phyloP scores from a whole-genome alignment of 1,140 invertebrate genomes.

The Saccostrea echinata region DNA sequence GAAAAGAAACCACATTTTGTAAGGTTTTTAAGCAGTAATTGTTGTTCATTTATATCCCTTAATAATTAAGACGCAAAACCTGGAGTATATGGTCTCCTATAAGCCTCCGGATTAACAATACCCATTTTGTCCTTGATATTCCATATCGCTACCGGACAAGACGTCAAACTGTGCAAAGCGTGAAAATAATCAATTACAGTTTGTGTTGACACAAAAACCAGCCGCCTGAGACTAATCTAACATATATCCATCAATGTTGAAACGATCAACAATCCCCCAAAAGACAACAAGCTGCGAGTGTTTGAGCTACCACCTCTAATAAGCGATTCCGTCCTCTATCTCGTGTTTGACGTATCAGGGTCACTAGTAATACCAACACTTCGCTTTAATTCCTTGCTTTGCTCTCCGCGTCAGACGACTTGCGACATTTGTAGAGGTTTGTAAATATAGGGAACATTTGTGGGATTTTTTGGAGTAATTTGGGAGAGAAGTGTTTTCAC shows the following conservation, averaged over 20 bases:
- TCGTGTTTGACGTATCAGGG: neutral
- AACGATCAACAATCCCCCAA: slow-evolving; percentile 13
- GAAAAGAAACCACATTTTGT: neutral
- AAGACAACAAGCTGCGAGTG: slow-evolving; percentile 17
- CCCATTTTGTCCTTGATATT: neutral
- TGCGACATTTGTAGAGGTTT: neutral
- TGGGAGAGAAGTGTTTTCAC: neutral
- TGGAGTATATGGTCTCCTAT: neutral
- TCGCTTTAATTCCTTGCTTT: neutral
- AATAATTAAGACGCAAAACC: slow-evolving; percentile 12
- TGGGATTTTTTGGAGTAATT: neutral
- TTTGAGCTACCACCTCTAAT: neutral
- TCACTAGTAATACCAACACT: neutral
- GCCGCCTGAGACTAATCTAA: slow-evolving; percentile 17
- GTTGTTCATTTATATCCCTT: neutral
- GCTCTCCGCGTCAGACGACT: neutral
- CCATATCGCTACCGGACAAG: slow-evolving; percentile 11
- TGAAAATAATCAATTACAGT: slow-evolving; percentile 23
- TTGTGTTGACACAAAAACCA: slow-evolving; percentile 26
- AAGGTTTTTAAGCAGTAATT: neutral
- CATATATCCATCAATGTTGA: slow-evolving; percentile 17
- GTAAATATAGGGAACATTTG: neutral
- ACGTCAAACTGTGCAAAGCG: neutral
- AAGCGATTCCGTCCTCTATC: neutral
- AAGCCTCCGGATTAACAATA: neutral